These are phyloP conservation scores for Colaptes auratus DNA, from an alignment of 2,113 vertebrate genomes.

Conservation along the genomic window DNA sequence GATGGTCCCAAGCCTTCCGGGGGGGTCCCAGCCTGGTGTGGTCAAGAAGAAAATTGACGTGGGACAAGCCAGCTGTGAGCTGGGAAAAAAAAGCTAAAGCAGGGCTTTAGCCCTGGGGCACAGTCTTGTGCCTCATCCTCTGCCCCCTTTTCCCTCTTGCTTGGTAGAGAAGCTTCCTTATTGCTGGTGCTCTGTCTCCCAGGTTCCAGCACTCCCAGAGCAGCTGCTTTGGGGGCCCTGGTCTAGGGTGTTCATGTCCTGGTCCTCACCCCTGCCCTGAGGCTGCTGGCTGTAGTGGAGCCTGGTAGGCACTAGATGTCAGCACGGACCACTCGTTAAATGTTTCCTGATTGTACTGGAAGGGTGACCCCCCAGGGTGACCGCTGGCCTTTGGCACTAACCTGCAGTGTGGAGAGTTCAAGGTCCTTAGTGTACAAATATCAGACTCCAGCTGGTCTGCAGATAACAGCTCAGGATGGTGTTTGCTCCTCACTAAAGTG, in stretches of 20 bases:
- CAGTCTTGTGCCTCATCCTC: fast-evolving
- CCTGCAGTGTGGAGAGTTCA: too few species aligned
- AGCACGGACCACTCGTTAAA: background rate
- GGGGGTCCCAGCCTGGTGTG: background rate
- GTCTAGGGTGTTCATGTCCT: background rate
- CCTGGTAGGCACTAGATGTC: background rate
- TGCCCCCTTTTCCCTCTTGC: background rate
- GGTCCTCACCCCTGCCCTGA: background rate
- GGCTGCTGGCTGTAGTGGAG: background rate
- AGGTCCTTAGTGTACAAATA: too few species aligned
- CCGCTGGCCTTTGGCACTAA: background rate
- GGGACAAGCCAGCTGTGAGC: background rate
- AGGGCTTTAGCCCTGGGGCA: background rate
- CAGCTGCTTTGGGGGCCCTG: too few species aligned
- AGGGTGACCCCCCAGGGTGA: background rate
- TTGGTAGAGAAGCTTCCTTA: too few species aligned
- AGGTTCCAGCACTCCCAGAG: background rate
- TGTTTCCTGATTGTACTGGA: background rate
- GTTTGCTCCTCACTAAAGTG: too few species aligned
- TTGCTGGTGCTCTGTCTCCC: background rate
- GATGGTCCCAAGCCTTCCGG: background rate
- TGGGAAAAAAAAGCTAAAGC: fast-evolving
- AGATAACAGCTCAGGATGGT: too few species aligned
- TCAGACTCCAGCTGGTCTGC: too few species aligned
- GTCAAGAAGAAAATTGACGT: background rate